Percentiles rank a stretch among this genome's conserved stretches.
phyloP scores from a whole-genome alignment of 2,797 vertebrate genomes.

The Cuculus canorus region DNA sequence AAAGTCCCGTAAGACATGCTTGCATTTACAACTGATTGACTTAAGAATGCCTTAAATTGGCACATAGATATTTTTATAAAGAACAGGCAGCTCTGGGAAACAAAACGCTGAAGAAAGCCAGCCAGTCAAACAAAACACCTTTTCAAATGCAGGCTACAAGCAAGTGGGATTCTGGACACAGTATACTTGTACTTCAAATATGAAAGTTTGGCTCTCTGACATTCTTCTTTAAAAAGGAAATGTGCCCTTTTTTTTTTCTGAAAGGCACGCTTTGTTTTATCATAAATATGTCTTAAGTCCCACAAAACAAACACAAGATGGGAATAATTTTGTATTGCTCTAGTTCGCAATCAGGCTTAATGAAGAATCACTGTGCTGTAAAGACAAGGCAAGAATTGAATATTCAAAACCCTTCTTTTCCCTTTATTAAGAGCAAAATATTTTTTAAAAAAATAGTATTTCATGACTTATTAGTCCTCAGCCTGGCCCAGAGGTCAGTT shows the following conservation, averaged over 20 bases:
- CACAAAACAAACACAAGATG: not conserved
- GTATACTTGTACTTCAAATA: not conserved
- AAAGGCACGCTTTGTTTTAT: not conserved
- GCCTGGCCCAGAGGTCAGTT: not conserved
- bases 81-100: not conserved
- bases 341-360: not conserved
- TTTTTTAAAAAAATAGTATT: not conserved
- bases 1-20: not conserved
- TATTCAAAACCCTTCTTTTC: not conserved
- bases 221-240: conserved; percentile 1
- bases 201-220: not conserved
- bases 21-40: conserved; percentile 31
- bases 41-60: conserved; percentile 36
- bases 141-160: not conserved
- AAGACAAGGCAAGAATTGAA: not conserved
- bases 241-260: not conserved
- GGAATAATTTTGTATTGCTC: not conserved
- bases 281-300: not conserved
- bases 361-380: not conserved
- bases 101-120: not conserved
- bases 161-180: not conserved
- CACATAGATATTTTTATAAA: not conserved
- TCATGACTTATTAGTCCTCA: not conserved
- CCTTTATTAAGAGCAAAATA: not conserved
- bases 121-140: not conserved